These are phyloP conservation scores for Syngnathoides biaculeatus DNA, from an alignment of 2,113 vertebrate species.

Conservation along the genomic window DNA sequence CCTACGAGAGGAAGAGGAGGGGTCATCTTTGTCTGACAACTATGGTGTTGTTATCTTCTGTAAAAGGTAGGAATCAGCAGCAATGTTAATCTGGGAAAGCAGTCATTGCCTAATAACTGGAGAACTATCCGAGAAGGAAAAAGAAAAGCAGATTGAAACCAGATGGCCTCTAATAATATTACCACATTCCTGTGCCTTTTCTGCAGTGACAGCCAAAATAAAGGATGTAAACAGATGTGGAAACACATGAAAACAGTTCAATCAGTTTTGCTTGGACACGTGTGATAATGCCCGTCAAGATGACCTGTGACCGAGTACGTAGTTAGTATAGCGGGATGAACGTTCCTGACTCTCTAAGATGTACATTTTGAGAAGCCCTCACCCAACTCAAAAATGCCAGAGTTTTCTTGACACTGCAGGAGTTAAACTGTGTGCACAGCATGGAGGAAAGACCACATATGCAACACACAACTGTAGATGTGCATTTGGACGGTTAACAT, in stretches of 20 bases:
- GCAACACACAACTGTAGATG: background rate
- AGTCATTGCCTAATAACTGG: constrained; percentile 11
- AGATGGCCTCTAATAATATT: constrained; percentile 58
- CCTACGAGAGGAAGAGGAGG: constrained; percentile 58
- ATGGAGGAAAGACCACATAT: background rate
- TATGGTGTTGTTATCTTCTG: background rate
- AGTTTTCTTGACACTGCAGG: background rate
- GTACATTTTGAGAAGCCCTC: constrained; percentile 7
- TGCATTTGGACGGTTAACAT: background rate
- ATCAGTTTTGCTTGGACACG: background rate
- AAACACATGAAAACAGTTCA: background rate
- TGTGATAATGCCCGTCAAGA: background rate
- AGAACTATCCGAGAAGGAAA: constrained; percentile 35
- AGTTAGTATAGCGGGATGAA: constrained; percentile 5
- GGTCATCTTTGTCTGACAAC: background rate
- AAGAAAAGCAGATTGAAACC: constrained; percentile 40
- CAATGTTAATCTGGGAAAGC: constrained; percentile 2
- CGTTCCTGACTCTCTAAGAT: background rate
- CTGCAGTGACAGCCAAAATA: constrained; percentile 21
- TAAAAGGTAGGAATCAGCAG: background rate
- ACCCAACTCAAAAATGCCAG: background rate
- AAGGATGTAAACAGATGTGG: constrained; percentile 1
- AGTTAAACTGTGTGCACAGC: background rate
- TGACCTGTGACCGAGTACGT: constrained; percentile 11
- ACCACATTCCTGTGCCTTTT: constrained; percentile 49